Evolutionary conservation across 1,140 invertebrate species (phyloP).

Genomic region (Sarcophaga bullata): DNA sequence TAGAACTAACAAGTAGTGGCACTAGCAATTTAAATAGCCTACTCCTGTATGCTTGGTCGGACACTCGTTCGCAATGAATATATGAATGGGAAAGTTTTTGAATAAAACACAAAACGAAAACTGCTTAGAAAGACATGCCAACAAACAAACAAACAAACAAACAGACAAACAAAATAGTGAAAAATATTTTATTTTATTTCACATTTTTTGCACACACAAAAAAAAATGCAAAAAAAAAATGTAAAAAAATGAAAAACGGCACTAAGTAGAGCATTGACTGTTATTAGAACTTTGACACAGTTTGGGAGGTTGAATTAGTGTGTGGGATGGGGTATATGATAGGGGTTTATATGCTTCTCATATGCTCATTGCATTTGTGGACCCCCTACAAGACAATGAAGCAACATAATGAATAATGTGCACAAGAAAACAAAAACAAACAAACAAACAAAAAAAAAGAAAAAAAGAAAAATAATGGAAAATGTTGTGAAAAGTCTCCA

Average conservation of each 20-base stretch:
- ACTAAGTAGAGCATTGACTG: slow-evolving; percentile 35
- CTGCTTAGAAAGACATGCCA: not conserved
- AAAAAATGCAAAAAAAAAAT: not conserved
- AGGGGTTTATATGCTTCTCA: not conserved
- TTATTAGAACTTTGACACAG: slow-evolving; percentile 38
- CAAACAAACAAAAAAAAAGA: no score
- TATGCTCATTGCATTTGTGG: not conserved
- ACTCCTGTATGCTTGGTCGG: not conserved
- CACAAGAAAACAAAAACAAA: no score
- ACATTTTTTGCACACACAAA: not conserved
- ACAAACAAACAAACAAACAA: not conserved
- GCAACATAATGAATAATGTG: no score
- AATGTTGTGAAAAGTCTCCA: not conserved
- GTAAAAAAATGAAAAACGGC: not conserved
- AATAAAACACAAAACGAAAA: not conserved
- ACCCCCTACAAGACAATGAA: no score
- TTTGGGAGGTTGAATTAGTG: slow-evolving; percentile 4
- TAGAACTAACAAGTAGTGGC: not conserved
- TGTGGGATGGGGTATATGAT: no score
- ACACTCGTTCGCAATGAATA: not conserved
- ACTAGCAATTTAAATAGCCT: not conserved
- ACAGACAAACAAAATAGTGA: not conserved
- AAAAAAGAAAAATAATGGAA: not conserved
- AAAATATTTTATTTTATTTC: not conserved
- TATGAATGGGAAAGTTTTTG: not conserved